Evolutionary conservation across 2,888 invertebrate genomes (phyloP).

Genomic region (Elysia crispata): DNA sequence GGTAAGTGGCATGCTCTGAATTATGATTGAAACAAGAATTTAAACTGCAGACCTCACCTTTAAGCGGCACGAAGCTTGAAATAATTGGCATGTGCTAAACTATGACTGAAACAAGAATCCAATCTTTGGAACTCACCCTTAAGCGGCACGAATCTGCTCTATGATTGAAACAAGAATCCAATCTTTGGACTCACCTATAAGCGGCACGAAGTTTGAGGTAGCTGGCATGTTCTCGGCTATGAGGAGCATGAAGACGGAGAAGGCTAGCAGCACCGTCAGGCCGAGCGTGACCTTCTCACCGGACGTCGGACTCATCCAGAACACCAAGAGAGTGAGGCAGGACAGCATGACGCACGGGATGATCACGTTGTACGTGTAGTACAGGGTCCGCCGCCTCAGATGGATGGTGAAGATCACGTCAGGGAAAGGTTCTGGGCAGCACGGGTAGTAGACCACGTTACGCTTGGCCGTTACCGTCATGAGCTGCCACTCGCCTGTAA

Average conservation of each 20-base stretch:
- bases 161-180: no score
- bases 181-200: constrained; percentile 74
- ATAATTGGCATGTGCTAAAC: constrained; percentile 79
- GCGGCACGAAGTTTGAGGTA: constrained; percentile 78
- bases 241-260: constrained; percentile 78
- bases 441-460: constrained; percentile 73
- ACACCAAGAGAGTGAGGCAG: constrained; percentile 76
- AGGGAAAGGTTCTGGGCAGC: constrained; percentile 75
- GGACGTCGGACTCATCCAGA: constrained; percentile 78
- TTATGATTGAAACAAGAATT: no score
- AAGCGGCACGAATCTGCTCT: no score
- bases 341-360: constrained; percentile 78
- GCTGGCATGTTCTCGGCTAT: constrained; percentile 79
- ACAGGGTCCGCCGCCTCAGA: constrained; percentile 78
- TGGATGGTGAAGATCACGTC: constrained; percentile 79
- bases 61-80: constrained; percentile 66
- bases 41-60: no score
- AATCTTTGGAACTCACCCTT: no score
- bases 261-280: constrained; percentile 77
- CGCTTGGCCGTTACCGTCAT: constrained; percentile 66
- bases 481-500: constrained; percentile 73
- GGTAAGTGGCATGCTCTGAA: no score
- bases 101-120: no score
- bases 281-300: constrained; percentile 78
- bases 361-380: constrained; percentile 76